Base-by-base conservation (phyloP, 35 echinoderm and acorn worm genomes). In the Antedon bifida region DNA sequence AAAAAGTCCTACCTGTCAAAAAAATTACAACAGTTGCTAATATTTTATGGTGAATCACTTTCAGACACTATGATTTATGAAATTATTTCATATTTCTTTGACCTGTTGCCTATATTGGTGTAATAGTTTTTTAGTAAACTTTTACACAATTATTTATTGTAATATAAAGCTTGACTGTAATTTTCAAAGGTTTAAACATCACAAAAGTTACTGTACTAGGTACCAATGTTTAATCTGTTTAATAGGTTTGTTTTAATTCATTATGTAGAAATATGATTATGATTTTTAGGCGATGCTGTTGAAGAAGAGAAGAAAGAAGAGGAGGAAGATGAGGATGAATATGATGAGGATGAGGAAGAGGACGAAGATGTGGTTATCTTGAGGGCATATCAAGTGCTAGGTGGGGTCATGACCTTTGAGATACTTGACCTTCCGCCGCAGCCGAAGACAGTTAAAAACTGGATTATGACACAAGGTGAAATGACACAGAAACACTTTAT, bases 401-500 rank as follows among this genome's bases (percentile, higher is more conserved):
- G 94, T 79, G 94, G 94, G 36, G 90, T 92, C 77, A 79, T 85
- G 31, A 74, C 84, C 85, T 87, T 97, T 85, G 94, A 97, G 42
- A 87, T 97, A 32, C 77, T 97, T 34, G 34, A 74, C 32, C 74
- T 97, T 39, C 94, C 94, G 14, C 94, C 94, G 14, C 94, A 97
- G 55, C 94, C 94, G 2, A 97, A 97, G 78, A 84, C 77, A 51
- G 90, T 92, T 34, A 92, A 92, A 74, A 82, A 76, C 30, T 97
- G 94, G 94, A 36, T 97, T 31, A 97, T 97, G 94, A 97, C 94
- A 26, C 94, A 97, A 86, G 93, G 93, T 96, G 26, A 86, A 84
- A 42, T 42, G n/a, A n/a, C n/a, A n/a, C n/a, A n/a, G n/a, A n/a
- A n/a, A n/a, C n/a, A n/a, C n/a, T 76, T 13, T 13, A n/a, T n/a